Conservation (phyloP, 2,888 invertebrate genomes). For the Agrilus mali region DNA sequence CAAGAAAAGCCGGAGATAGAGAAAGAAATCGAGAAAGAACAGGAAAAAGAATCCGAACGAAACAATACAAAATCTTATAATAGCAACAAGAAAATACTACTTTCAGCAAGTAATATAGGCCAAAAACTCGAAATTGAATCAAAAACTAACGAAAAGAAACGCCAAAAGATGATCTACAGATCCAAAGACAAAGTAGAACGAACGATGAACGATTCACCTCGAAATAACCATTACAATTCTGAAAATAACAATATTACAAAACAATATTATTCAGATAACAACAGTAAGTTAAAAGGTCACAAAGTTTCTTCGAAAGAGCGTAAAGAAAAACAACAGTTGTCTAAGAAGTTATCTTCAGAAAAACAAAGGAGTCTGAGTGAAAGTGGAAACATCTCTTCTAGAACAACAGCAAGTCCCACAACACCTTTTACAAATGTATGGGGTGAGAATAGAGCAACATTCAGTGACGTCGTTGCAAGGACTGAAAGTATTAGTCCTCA, state of each 20-base stretch:
- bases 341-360: slow-evolving; percentile 19
- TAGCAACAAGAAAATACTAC: too few relatives aligned
- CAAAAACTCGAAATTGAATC: too few relatives aligned
- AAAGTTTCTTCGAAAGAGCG: slow-evolving; percentile 21
- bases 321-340: slow-evolving; percentile 21
- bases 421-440: slow-evolving; percentile 32
- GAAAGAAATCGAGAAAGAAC: slow-evolving; percentile 11
- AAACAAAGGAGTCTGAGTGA: slow-evolving; percentile 14
- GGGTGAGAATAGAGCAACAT: slow-evolving; percentile 43
- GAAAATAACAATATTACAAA: too few relatives aligned
- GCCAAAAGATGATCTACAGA: slow-evolving; percentile 1
- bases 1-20: slow-evolving; percentile 9
- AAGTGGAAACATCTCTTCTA: slow-evolving; percentile 5
- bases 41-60: slow-evolving; percentile 6
- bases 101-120: too few relatives aligned
- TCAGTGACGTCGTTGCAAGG: slow-evolving; percentile 47
- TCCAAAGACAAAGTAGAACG: too few relatives aligned
- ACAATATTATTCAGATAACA: too few relatives aligned
- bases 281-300: slow-evolving; percentile 14
- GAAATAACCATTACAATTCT: too few relatives aligned
- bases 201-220: too few relatives aligned
- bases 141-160: slow-evolving; percentile 2
- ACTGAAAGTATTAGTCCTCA: slow-evolving; percentile 28
- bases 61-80: too few relatives aligned
- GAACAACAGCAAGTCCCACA: slow-evolving; percentile 17